Evolutionary conservation across 2,113 vertebrate species (phyloP).

Genomic region (Varanus salvator): DNA sequence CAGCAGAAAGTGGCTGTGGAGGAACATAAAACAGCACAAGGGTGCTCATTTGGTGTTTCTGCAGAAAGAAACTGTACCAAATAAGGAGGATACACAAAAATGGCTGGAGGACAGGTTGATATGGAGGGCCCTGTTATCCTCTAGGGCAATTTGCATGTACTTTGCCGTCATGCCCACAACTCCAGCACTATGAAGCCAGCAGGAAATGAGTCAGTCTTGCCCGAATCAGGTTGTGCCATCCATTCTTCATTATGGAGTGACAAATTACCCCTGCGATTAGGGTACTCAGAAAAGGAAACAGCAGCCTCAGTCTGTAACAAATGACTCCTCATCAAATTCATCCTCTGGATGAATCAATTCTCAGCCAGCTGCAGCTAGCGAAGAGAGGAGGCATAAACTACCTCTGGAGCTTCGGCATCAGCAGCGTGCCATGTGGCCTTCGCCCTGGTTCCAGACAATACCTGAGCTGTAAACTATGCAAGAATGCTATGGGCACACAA

Average conservation of each 20-base stretch:
- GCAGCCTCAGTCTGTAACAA: conserved; percentile 30
- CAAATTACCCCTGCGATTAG: conserved; percentile 25
- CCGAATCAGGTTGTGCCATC: conserved; percentile 12
- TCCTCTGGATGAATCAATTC: conserved; percentile 38
- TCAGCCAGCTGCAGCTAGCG: conserved; percentile 13
- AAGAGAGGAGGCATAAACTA: not conserved
- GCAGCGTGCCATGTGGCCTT: not conserved
- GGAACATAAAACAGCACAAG: not conserved
- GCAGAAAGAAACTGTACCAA: not conserved
- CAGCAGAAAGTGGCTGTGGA: not conserved
- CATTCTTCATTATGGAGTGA: conserved; percentile 30
- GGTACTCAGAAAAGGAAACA: conserved; percentile 22
- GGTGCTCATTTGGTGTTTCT: not conserved
- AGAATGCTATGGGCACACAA: not conserved
- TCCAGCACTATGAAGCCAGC: no score
- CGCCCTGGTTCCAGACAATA: not conserved
- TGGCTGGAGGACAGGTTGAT: not conserved
- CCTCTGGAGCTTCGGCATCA: not conserved
- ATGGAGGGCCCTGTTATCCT: no score
- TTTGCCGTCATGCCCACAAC: not conserved
- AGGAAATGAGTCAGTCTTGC: conserved; percentile 19
- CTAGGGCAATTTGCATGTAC: not conserved
- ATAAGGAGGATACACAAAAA: not conserved
- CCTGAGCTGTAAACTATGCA: not conserved
- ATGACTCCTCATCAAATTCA: conserved; percentile 32